phyloP scores from a whole-genome alignment of 2,113 vertebrate genomes.

The Gnathonemus longibarbis region DNA sequence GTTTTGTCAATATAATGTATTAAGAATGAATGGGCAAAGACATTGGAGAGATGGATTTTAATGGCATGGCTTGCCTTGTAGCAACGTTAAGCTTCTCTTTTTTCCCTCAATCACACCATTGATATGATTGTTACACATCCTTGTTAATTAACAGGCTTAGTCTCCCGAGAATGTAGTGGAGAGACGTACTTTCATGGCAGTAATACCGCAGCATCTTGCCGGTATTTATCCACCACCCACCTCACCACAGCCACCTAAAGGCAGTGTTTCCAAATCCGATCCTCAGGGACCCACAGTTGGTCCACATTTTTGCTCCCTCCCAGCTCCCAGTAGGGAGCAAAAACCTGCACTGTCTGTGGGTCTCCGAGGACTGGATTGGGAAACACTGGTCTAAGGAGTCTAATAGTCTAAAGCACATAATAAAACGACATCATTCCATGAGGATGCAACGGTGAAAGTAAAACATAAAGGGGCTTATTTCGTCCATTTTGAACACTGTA shows the following conservation, averaged over 20 bases:
- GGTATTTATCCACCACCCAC: constrained; percentile 22
- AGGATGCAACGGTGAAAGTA: neutral
- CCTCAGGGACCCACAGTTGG: neutral
- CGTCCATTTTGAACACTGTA: constrained; percentile 27
- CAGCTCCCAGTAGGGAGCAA: neutral
- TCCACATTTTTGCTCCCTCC: neutral
- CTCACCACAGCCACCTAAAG: neutral
- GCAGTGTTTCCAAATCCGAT: neutral
- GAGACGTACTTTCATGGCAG: constrained; percentile 21
- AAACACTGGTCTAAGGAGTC: neutral
- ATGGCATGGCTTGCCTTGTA: neutral
- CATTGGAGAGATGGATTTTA: constrained; percentile 14
- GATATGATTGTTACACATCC: constrained; percentile 38
- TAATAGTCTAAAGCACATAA: neutral
- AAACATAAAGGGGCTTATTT: constrained; percentile 22
- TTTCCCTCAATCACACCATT: constrained; percentile 26
- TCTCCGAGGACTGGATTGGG: neutral
- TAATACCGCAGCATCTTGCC: constrained; percentile 2
- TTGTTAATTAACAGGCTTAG: constrained; percentile 39
- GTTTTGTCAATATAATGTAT: constrained; percentile 24
- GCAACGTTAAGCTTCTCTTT: constrained; percentile 22
- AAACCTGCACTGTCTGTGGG: neutral
- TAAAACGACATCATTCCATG: neutral
- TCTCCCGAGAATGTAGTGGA: constrained; percentile 30
- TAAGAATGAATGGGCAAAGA: neutral